These are phyloP conservation scores for Trachops cirrhosus DNA, from an alignment of 2,797 vertebrate genomes.

Conservation along the genomic window DNA sequence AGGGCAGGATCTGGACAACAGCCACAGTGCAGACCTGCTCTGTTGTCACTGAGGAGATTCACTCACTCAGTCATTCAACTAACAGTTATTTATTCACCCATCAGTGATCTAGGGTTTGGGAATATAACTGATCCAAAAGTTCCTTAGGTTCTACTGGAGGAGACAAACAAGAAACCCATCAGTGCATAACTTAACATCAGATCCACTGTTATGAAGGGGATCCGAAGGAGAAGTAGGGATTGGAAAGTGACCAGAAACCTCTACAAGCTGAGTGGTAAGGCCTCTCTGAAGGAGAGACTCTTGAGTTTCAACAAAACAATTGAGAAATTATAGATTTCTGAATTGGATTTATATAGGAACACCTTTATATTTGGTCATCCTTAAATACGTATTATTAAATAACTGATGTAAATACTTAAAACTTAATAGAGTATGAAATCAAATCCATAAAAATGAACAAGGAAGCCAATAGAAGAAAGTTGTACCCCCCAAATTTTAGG, in stretches of 20 bases:
- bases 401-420: neutral
- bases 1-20: neutral
- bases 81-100: neutral
- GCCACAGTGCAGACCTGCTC: neutral
- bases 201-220: neutral
- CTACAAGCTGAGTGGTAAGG: neutral
- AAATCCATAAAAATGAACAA: neutral
- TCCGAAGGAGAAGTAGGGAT: neutral
- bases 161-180: neutral
- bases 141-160: neutral
- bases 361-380: neutral
- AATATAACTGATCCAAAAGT: neutral
- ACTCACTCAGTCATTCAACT: neutral
- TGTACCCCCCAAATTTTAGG: neutral
- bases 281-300: neutral
- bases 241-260: neutral
- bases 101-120: neutral
- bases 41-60: neutral
- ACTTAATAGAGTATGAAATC: neutral
- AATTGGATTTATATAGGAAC: neutral
- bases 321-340: neutral
- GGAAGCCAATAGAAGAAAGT: neutral
- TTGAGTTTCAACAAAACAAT: neutral
- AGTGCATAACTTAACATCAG: neutral
- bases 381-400: slow-evolving; percentile 6